A percentile compares a stretch with the other conserved stretches of the same genome.
These are phyloP conservation scores for Copidosoma aretas DNA, from an alignment of 2,888 invertebrate species.

Conservation along the genomic window DNA sequence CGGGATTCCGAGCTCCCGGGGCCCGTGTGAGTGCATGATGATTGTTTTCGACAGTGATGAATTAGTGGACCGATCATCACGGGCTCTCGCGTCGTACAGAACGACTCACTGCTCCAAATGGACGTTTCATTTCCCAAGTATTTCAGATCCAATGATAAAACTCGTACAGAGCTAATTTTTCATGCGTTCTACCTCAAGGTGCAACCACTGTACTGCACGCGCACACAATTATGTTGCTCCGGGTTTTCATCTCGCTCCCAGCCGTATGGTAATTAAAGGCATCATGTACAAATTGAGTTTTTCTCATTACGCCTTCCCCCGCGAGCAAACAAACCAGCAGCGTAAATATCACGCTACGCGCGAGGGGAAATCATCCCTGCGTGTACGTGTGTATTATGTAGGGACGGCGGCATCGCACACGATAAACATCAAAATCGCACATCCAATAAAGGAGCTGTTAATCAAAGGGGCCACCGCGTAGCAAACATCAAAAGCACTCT, in stretches of 20 bases:
- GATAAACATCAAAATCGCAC: conserved; percentile 8
- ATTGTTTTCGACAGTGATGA: conserved; percentile 34
- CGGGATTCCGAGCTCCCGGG: conserved; percentile 16
- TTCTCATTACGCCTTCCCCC: too few species aligned
- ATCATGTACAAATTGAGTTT: too few species aligned
- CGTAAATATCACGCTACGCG: too few species aligned
- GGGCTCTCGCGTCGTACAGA: too few species aligned
- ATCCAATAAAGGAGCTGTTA: neutral
- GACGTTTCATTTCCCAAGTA: conserved; percentile 12
- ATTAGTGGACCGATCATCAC: conserved; percentile 25
- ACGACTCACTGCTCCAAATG: neutral
- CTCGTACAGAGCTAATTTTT: neutral
- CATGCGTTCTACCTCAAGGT: too few species aligned
- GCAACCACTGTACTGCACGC: too few species aligned
- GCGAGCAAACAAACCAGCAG: too few species aligned
- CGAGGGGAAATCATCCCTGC: too few species aligned
- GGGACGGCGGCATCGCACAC: neutral
- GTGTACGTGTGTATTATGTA: neutral
- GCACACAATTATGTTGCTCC: too few species aligned
- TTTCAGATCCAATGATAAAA: conserved; percentile 10
- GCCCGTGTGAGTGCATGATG: neutral
- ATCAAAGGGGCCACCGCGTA: conserved; percentile 4
- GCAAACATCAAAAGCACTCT: conserved; percentile 29
- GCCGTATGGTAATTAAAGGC: too few species aligned
- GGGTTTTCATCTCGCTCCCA: too few species aligned